Conservation (phyloP, 1,140 invertebrate genomes). For the Scaptomyza graminum region DNA sequence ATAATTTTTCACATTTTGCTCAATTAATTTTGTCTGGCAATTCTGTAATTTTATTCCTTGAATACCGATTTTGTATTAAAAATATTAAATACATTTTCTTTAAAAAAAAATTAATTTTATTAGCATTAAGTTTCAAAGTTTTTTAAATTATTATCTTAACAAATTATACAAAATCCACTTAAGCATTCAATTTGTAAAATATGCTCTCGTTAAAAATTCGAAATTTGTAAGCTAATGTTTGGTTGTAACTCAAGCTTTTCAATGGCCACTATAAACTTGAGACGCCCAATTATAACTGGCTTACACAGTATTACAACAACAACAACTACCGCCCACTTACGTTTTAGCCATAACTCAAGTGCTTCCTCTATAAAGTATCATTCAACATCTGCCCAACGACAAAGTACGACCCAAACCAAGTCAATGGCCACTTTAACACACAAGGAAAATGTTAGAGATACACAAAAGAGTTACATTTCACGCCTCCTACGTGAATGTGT, state of each 20-base stretch:
- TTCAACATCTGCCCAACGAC: conserved; percentile 35
- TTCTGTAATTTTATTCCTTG: no score
- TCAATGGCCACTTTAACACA: conserved; percentile 53
- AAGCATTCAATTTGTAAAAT: neutral
- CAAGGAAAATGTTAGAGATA: conserved; percentile 6
- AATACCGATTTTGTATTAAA: no score
- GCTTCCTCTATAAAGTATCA: conserved; percentile 52
- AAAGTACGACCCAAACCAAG: conserved; percentile 21
- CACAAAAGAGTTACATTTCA: conserved; percentile 36
- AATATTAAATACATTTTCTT: no score
- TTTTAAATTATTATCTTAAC: neutral
- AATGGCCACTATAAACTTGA: neutral
- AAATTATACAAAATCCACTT: neutral
- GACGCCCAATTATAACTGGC: conserved; percentile 11
- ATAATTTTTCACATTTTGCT: neutral
- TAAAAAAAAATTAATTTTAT: no score
- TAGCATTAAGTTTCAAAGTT: no score
- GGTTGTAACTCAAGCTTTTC: neutral
- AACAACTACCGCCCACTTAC: conserved; percentile 17
- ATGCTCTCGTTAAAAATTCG: neutral
- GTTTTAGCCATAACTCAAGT: conserved; percentile 7
- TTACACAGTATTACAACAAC: conserved; percentile 9
- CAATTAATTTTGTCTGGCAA: neutral
- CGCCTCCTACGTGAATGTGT: conserved; percentile 53
- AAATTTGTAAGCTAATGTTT: neutral